Evolutionary conservation across 2,888 invertebrate genomes (phyloP), one percentile per base, ranked within the genome.

Genomic region (Netelia virgata): DNA sequence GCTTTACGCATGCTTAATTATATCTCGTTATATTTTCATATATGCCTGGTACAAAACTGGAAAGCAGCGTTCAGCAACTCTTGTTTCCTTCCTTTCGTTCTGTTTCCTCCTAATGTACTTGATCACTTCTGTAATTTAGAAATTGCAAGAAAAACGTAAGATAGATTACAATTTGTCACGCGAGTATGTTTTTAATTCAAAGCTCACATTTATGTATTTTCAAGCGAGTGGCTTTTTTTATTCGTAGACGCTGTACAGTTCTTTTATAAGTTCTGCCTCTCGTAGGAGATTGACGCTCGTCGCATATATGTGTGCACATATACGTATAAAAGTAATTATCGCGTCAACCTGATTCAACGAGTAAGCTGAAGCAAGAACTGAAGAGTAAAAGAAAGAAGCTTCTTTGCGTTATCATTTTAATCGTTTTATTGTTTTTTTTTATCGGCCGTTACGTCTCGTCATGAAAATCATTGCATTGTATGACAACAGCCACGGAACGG

Each of bases 1-100:
- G 18, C 61, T 68, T 77, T 81, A 70, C 76, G 81, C 55, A 53
- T 75, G n/a, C 47, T 68, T 75, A 84, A 76, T 84, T 76, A 80
- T 43, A n/a, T 41, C 55, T 80, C 76, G 53, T 80, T 80, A 80
- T 70, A 72, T 72, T 83, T 68, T 50, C 41, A 69, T 43, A 28
- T 23, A 18, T 68, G 18, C 8, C 28, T 55, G 20, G 72, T 72
- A 28, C 47, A 14, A 16, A 18, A 55, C 61, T 68, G 66, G 16
- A 18, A 55, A 72, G 18, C 55, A 28, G 23, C 47, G 28, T 43
- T 41, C n/a, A 50, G 59, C 59, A 18, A 18, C 20, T 14, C 53
- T 50, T 20, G 64, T 63, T 63, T 78, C 47, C 69, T 47, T 28
- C 16, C 18, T 43, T 57, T 75, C 53, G 10, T 47, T 75, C 61